A percentile compares a stretch with the other conserved stretches of the same genome.
phyloP scores from a whole-genome alignment of 1,140 invertebrate species.

The Laupala kohalensis region DNA sequence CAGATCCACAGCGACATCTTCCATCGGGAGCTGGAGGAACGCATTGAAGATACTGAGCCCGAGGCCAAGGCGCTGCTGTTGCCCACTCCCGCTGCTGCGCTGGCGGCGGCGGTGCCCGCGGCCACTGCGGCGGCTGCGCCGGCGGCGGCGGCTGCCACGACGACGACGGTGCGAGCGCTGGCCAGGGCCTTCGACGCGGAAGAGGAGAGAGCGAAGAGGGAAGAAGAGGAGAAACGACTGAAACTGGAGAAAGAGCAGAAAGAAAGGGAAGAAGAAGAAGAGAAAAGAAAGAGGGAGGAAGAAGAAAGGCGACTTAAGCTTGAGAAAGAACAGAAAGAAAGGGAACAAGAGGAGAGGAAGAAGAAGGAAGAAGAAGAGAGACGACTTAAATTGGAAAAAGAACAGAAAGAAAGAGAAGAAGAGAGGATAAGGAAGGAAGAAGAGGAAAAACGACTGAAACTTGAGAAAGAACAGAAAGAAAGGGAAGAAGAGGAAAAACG shows the following conservation, averaged over 20 bases:
- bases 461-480: neutral
- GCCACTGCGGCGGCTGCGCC: too few relatives aligned
- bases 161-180: neutral
- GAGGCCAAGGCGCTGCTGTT: slow-evolving; percentile 18
- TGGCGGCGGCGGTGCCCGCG: neutral
- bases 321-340: neutral
- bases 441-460: neutral
- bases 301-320: neutral
- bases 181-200: neutral
- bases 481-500: neutral
- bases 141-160: neutral
- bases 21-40: slow-evolving; percentile 26
- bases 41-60: slow-evolving; percentile 26
- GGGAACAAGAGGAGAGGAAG: neutral
- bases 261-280: neutral
- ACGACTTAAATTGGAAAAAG: neutral
- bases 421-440: neutral
- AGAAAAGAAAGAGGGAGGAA: neutral
- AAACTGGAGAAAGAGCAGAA: too few relatives aligned
- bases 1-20: slow-evolving; percentile 29
- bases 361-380: neutral
- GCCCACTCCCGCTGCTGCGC: neutral
- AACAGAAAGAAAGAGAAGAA: neutral
- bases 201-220: neutral
- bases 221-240: neutral